These are phyloP conservation scores for Hylia prasina DNA, from an alignment of 2,113 vertebrate genomes.

Conservation along the genomic window DNA sequence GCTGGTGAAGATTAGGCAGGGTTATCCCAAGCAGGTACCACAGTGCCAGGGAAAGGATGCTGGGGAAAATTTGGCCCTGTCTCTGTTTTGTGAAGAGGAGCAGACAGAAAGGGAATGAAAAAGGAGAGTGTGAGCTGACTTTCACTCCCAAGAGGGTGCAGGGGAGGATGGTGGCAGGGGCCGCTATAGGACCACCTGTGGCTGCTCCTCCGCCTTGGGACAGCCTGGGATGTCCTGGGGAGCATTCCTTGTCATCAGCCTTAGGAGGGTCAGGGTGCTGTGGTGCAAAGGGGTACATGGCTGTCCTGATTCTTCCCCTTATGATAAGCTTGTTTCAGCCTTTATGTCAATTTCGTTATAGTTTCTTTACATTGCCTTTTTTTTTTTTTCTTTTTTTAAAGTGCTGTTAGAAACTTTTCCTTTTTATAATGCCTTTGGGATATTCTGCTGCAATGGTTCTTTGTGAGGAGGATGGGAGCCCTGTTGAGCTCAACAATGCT, in stretches of 20 bases:
- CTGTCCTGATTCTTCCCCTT: not conserved
- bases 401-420: not conserved
- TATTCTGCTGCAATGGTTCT: not conserved
- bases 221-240: not conserved
- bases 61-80: not conserved
- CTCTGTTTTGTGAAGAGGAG: not conserved
- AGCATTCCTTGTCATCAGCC: not conserved
- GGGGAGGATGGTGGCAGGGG: not conserved
- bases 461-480: not conserved
- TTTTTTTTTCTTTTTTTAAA: not conserved
- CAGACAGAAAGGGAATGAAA: not conserved
- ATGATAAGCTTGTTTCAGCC: not conserved
- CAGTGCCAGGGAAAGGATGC: not conserved
- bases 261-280: not conserved
- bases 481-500: not conserved
- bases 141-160: not conserved
- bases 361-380: not conserved
- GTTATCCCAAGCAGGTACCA: not conserved
- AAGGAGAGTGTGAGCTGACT: not conserved
- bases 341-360: not conserved
- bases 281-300: not conserved
- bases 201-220: not conserved
- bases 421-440: not conserved
- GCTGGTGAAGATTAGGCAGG: not conserved
- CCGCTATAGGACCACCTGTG: rapidly evolving